Base-by-base conservation (phyloP, 2,797 vertebrate genomes). In the Catharus ustulatus region DNA sequence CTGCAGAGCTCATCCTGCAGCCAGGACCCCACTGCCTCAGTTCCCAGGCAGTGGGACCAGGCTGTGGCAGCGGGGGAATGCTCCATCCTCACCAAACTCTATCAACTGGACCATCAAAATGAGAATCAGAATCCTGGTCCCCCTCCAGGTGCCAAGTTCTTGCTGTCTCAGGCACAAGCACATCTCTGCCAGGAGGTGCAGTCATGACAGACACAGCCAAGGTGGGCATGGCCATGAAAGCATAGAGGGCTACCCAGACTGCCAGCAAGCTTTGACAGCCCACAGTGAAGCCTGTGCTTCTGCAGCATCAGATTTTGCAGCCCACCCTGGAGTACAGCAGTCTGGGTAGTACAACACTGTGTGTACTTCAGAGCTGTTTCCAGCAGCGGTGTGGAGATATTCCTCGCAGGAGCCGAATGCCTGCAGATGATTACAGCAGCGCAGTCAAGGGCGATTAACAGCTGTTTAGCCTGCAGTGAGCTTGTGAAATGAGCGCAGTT, bases 161-260 rank as follows among this genome's bases (percentile, higher is more conserved):
- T 34, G 10, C 36, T 30, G 26, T 52, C 62, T 78, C 67, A 17
- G 57, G 6, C 26, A 45, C 1, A 0, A 12, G 20, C 45, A 32
- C 11, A 6, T 13, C 4, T 0, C 42, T 36, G 64, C 32, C 57
- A 11, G 22, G 36, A 36, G 32, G 12, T 10, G 34, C 62, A 42
- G 10, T 21, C 0, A 0, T 4, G 57, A 8, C 3, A 1, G 1
- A 5, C 1, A 1, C 34, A 63, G 43, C 51, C 29, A 0, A 64
- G 62, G 32, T 32, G 23, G 18, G 24, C 0, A 0, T 21, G 64
- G 46, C 9, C 46, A 20, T 16, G 62, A 75, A 27, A 46, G 27
- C 3, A 0, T 27, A 27, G 22, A 38, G 51, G 42, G 12, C 10
- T 13, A 11, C 9, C 15, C n/a, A 45, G 46, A 4, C 5, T 12